Evolutionary conservation across 2,113 vertebrate species (phyloP).

Genomic region (Rhabdornis inornatus): DNA sequence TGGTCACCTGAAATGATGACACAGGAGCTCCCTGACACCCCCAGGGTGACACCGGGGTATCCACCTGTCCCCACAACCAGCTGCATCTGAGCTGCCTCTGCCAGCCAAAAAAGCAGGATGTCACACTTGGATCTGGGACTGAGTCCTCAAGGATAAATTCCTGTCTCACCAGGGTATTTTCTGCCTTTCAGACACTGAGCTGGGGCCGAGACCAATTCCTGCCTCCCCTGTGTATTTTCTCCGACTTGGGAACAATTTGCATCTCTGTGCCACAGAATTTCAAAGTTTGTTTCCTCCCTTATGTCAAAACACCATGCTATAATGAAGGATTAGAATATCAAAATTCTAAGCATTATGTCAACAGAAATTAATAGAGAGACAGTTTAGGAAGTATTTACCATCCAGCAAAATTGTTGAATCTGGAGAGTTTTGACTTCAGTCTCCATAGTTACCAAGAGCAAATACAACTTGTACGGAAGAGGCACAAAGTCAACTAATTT

Average conservation of each 20-base stretch:
- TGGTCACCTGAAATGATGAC: not conserved
- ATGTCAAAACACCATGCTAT: not conserved
- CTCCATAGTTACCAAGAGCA: slow-evolving; percentile 2
- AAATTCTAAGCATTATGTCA: not conserved
- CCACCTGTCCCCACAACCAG: not conserved
- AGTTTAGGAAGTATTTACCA: not conserved
- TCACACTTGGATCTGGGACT: not conserved
- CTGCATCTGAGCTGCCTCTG: rapidly evolving
- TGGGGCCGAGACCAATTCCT: not conserved
- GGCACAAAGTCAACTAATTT: not conserved
- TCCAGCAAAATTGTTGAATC: not conserved
- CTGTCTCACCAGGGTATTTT: not conserved
- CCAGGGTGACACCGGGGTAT: rapidly evolving
- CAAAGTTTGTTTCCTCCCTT: not conserved
- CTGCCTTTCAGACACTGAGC: not conserved
- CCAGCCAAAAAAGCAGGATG: not conserved
- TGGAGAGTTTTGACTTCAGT: not conserved
- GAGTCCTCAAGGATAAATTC: not conserved
- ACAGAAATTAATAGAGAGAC: not conserved
- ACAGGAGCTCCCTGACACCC: not conserved
- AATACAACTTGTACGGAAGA: not conserved
- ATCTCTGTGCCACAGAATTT: not conserved
- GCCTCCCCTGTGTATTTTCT: not conserved
- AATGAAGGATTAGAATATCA: not conserved
- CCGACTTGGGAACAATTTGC: not conserved